These are phyloP conservation scores for Monoplex corrugatus DNA, from an alignment of 2,888 invertebrate species.

Conservation along the genomic window DNA sequence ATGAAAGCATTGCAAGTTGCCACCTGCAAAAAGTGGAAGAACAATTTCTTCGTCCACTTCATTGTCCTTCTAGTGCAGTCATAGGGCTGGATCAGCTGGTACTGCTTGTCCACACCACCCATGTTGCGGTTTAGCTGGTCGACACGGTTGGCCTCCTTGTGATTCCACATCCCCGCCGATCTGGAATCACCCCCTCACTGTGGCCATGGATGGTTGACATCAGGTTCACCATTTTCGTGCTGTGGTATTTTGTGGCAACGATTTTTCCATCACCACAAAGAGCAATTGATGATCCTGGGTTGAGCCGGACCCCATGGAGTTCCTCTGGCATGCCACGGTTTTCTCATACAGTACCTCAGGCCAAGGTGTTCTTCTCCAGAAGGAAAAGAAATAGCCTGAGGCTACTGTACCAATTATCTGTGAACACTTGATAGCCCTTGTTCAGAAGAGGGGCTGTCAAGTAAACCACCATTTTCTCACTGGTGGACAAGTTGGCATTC, in stretches of 20 bases:
- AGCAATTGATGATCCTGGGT: constrained; percentile 16
- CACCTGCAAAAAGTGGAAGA: constrained; percentile 50
- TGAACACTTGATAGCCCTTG: constrained; percentile 33
- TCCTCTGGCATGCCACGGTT: constrained; percentile 8
- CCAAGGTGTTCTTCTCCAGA: constrained; percentile 23
- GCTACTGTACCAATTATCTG: constrained; percentile 47
- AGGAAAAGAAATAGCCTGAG: constrained; percentile 34
- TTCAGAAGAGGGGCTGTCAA: constrained; percentile 31
- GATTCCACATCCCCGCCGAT: constrained; percentile 43
- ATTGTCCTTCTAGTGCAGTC: constrained; percentile 53
- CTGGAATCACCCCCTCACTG: constrained; percentile 41
- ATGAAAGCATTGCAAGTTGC: neutral
- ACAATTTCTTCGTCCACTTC: constrained; percentile 62
- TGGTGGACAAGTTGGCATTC: neutral
- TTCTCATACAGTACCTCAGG: constrained; percentile 38
- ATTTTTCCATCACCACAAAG: constrained; percentile 32
- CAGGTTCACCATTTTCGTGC: constrained; percentile 48
- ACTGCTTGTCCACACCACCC: constrained; percentile 61
- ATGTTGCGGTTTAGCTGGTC: constrained; percentile 54
- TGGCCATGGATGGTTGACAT: constrained; percentile 53
- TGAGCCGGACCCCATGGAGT: neutral
- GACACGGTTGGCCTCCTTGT: constrained; percentile 50
- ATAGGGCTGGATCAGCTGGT: constrained; percentile 59
- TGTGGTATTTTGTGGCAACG: constrained; percentile 38
- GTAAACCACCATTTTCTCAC: constrained; percentile 36